These are phyloP conservation scores for Leuciscus idus DNA, from an alignment of 2,113 vertebrate species.

Conservation along the genomic window DNA sequence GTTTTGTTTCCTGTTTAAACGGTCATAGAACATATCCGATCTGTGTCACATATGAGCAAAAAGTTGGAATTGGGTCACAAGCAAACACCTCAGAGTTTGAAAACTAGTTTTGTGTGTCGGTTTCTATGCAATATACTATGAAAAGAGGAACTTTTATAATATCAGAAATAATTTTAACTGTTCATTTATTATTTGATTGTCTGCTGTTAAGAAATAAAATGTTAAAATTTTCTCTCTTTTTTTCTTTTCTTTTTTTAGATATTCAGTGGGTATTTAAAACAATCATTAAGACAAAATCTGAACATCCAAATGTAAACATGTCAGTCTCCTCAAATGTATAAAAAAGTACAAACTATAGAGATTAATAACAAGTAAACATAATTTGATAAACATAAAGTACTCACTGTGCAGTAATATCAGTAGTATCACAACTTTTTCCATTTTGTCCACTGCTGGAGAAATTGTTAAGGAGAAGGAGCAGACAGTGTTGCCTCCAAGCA, in stretches of 20 bases:
- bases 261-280: not conserved
- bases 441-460: not conserved
- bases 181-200: no score
- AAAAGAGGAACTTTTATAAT: no score
- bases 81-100: no score
- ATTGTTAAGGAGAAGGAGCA: not conserved
- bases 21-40: no score
- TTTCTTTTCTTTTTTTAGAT: not conserved
- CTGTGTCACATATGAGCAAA: no score
- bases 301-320: not conserved
- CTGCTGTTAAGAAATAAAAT: no score
- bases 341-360: not conserved
- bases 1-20: no score
- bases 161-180: no score
- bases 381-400: not conserved
- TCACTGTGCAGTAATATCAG: constrained; percentile 22
- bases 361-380: not conserved
- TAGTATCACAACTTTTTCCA: constrained; percentile 3
- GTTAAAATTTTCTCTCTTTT: not conserved
- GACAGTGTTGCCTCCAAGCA: not conserved
- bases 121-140: no score
- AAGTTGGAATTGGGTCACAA: no score
- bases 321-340: not conserved
- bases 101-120: no score
- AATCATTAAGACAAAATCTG: not conserved